Evolutionary conservation across 2,888 invertebrate species (phyloP).

Genomic region (Papilio demoleus): DNA sequence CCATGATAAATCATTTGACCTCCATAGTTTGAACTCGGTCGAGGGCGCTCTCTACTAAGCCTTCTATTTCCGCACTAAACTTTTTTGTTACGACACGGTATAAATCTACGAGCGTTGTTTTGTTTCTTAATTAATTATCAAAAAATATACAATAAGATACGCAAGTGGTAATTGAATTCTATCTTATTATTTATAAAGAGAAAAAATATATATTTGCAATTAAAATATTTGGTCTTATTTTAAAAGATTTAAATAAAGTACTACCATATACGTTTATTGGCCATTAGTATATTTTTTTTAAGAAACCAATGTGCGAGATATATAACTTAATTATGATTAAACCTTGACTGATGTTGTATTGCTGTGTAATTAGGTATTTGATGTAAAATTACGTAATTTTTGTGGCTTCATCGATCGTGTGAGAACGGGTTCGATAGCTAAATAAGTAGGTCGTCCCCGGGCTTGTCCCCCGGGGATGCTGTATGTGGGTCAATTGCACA

Average conservation of each 20-base stretch:
- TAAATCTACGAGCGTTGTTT: neutral
- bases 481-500: conserved; percentile 31
- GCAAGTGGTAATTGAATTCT: neutral
- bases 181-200: no score
- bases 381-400: neutral
- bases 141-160: neutral
- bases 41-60: neutral
- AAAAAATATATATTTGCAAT: no score
- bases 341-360: no score
- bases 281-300: no score
- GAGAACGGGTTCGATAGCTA: neutral
- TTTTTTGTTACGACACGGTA: neutral
- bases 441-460: conserved; percentile 10
- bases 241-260: no score
- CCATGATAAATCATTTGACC: neutral
- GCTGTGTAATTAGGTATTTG: no score
- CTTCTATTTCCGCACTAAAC: conserved; percentile 2
- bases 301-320: no score
- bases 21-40: conserved; percentile 10
- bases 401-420: conserved; percentile 4
- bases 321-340: no score
- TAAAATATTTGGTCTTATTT: no score
- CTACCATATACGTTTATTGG: no score
- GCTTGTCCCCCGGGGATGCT: conserved; percentile 20
- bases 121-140: neutral